Evolutionary conservation across 2,888 invertebrate species (phyloP), one percentile per base, ranked within the genome.

Genomic region (Acheta domesticus): DNA sequence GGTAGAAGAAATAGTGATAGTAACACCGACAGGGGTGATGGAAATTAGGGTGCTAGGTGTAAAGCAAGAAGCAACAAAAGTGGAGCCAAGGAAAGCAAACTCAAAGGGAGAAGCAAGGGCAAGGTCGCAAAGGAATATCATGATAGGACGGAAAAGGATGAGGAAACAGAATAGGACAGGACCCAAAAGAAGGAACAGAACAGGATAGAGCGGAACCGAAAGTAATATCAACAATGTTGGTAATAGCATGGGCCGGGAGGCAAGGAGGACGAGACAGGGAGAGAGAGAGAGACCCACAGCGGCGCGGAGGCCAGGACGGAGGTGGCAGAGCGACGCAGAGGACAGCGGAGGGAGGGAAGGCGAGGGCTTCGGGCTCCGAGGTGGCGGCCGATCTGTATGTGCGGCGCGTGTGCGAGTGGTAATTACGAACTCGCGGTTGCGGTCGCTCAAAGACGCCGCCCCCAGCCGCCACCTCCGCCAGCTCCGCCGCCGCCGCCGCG

Each of bases 361-460:
- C 16, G 4, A n/a, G 62, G 62, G n/a, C 4, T 12, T 62, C 16
- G 14, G 14, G 62, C 16, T n/a, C 62, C 4, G 62, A 62, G 62
- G n/a, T 14, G 14, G 14, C n/a, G 62, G n/a, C 12, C n/a, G 62
- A 62, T n/a, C 62, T 62, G 62, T 19, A n/a, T 62, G n/a, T n/a
- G 62, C 62, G n/a, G n/a, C 62, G 62, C 62, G 62, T n/a, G 62
- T 62, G 14, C 62, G 16, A 62, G 62, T n/a, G 14, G 62, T 62
- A 62, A 62, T 62, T 62, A 62, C 62, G 62, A n/a, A 19, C 62
- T 62, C 62, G 62, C 62, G n/a, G 62, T n/a, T 62, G n/a, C 62
- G n/a, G 14, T 62, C 62, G 62, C 62, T 62, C 62, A 62, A 62
- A 62, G 62, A 62, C n/a, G 14, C 62, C 62, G 62, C 19, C 62